Evolutionary conservation across 2,797 vertebrate genomes (phyloP), one percentile per base, ranked within the genome.

Genomic region (Corythornis leucogaster): DNA sequence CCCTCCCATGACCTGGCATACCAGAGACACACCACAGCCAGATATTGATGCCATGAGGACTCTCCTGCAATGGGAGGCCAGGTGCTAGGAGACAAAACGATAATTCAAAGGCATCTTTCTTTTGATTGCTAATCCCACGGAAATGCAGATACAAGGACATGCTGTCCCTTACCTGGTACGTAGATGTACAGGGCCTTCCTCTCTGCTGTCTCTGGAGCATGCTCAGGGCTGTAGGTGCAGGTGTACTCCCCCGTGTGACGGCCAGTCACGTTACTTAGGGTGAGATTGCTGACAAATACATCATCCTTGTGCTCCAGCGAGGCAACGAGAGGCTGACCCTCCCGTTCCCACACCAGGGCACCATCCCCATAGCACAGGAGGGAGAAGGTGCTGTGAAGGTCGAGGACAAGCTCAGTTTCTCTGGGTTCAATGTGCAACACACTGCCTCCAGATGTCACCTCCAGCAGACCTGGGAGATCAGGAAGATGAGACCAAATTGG

Each of bases 191-290:
- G 94, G 5, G 97, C 62, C 61, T 94, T 97, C 74, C 74, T 93
- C 66, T 97, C 97, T 0, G 1, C 38, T 13, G 89, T n/a, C 93
- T 98, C 98, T 40, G 95, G 81, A 7, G 71, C 96, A 8, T 80
- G 77, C 16, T 96, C 93, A 2, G n/a, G 46, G 24, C 51, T 90
- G 94, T 98, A 97, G 12, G 67, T 11, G 66, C 99, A 99, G 1
- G 93, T 80, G 73, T 99, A 99, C 64, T 98, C 98, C 16, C 99
- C 99, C 0, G 98, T 99, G 96, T 99, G 97, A 16, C 85, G 95
- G 95, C 99, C 99, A 1, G 97, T 98, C 87, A 99, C 97, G 0
- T 98, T 97, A 80, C 85, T 80, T 80, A 99, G 96, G 2, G 94
- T 98, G 75, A 99, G 95, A 26, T 95, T 94, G 57, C 97, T 98